These are phyloP conservation scores for Enteromius fasciolatus DNA, from an alignment of 2,797 vertebrate genomes.

Conservation along the genomic window DNA sequence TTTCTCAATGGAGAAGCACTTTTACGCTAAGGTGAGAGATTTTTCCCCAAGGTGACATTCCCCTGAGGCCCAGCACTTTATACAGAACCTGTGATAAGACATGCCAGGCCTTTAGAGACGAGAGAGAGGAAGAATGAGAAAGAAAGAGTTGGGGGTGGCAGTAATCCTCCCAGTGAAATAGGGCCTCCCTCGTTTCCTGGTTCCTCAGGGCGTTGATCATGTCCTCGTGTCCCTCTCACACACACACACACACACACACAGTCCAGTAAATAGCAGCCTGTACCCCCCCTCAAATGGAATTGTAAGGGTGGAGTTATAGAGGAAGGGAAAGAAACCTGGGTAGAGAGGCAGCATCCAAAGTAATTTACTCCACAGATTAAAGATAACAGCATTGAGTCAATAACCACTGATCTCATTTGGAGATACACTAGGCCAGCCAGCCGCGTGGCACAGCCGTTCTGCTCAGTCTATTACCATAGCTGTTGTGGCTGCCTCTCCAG, in stretches of 20 bases:
- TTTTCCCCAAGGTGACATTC: constrained; percentile 61
- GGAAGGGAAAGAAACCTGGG: constrained; percentile 65
- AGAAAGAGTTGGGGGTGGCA: constrained; percentile 59
- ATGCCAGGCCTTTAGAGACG: constrained; percentile 52
- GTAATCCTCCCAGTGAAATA: constrained; percentile 63
- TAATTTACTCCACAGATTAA: constrained; percentile 79
- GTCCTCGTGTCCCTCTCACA: constrained; percentile 50
- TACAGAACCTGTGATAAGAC: constrained; percentile 57
- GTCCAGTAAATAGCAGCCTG: constrained; percentile 71
- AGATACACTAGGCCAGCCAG: constrained; percentile 70
- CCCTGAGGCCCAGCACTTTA: constrained; percentile 44
- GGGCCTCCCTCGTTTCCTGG: constrained; percentile 55
- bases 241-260: constrained; percentile 55
- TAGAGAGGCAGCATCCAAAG: constrained; percentile 72
- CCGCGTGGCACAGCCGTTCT: constrained; percentile 48
- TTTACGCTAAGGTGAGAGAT: constrained; percentile 39
- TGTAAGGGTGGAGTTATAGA: constrained; percentile 70
- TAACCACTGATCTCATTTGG: constrained; percentile 81
- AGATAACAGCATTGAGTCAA: constrained; percentile 80
- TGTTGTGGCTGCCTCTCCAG: constrained; percentile 58
- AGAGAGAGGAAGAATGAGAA: constrained; percentile 39
- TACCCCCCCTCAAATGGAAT: constrained; percentile 69
- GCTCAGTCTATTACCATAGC: constrained; percentile 65
- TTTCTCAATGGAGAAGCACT: constrained; percentile 25
- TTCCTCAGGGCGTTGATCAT: constrained; percentile 62